Percentiles rank a stretch among this genome's conserved stretches.
These are phyloP conservation scores for Brachionus rotundiformis DNA, from an alignment of 1,140 invertebrate species.

Conservation along the genomic window DNA sequence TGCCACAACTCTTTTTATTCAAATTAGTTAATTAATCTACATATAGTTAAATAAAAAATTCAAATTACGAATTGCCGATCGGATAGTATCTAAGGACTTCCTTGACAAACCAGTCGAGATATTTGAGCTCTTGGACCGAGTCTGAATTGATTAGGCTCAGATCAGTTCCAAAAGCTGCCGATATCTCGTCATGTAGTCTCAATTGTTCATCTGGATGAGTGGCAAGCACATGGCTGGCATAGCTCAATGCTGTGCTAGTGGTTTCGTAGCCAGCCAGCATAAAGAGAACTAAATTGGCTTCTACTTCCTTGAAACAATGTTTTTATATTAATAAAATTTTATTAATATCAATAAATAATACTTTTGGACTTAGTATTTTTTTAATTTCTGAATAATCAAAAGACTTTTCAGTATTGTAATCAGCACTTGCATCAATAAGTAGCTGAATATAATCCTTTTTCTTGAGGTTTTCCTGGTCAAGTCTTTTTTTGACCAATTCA, in stretches of 20 bases:
- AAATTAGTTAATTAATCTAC: neutral
- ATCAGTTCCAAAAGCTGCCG: neutral
- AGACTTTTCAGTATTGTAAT: neutral
- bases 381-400: neutral
- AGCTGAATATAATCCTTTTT: constrained; percentile 45
- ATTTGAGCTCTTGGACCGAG: constrained; percentile 56
- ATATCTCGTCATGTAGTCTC: constrained; percentile 63
- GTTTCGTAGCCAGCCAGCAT: constrained; percentile 64
- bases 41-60: no score
- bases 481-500: neutral
- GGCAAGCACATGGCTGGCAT: constrained; percentile 64
- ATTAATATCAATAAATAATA: neutral
- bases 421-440: neutral
- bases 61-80: constrained; percentile 60
- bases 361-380: neutral
- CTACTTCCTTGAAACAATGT: constrained; percentile 58
- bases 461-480: neutral
- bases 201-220: constrained; percentile 65
- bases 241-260: constrained; percentile 64
- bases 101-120: constrained; percentile 60
- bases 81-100: constrained; percentile 60
- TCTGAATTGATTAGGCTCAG: constrained; percentile 52
- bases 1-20: neutral
- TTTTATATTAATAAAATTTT: neutral
- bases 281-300: constrained; percentile 58